phyloP scores from a whole-genome alignment of 2,797 vertebrate species.

The Pelochelys cantorii region DNA sequence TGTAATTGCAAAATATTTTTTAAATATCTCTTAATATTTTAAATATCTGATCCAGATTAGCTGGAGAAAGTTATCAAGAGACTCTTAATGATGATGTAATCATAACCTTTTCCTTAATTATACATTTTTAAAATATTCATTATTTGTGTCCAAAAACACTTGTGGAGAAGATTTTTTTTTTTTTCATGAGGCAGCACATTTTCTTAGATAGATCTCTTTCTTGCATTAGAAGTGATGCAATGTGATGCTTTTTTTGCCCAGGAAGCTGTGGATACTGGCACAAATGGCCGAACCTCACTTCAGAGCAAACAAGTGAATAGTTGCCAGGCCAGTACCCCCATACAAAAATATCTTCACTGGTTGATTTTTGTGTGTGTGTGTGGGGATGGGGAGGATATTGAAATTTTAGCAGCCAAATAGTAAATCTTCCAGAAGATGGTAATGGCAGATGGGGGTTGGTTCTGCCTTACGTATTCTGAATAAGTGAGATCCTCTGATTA shows the following conservation, averaged over 20 bases:
- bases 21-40: background rate
- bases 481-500: background rate
- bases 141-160: background rate
- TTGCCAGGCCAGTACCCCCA: background rate
- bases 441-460: background rate
- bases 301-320: background rate
- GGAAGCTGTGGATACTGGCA: background rate
- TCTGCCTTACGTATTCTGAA: background rate
- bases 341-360: background rate
- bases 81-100: background rate
- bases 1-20: background rate
- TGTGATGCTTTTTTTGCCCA: background rate
- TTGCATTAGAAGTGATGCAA: background rate
- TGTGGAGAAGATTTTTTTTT: background rate
- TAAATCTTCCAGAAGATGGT: background rate
- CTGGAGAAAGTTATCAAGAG: accelerated
- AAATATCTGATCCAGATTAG: background rate
- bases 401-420: background rate
- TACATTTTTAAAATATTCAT: background rate
- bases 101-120: background rate
- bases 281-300: background rate
- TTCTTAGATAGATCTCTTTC: background rate
- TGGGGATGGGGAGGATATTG: background rate
- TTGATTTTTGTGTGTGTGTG: background rate
- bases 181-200: background rate